Evolutionary conservation across 2,797 vertebrate species (phyloP), one percentile per base, ranked within the genome.

Genomic region (Alauda arvensis): DNA sequence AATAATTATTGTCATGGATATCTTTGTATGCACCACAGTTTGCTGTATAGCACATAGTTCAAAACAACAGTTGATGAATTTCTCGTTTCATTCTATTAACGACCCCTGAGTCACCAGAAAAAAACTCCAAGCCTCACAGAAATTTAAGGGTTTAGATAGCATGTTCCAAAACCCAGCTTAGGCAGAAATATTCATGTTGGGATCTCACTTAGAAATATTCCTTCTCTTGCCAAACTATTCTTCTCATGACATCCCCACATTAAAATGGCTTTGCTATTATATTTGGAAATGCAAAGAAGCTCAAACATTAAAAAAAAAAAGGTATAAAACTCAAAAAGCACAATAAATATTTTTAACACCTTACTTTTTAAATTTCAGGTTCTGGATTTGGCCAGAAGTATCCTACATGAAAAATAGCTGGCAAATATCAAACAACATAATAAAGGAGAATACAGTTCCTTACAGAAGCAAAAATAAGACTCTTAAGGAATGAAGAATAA

Each of bases 191-290:
- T 83, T 95, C 79, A 67, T 93, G 40, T 82, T 92, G 80, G 59
- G 93, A 95, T 76, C 77, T 94, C 90, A 91, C 91, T 96, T 95
- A 95, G 91, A 96, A 97, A 93, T 91, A 94, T 33, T 61, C 39
- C 6, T 37, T 76, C 55, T 77, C 78, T 75, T 94, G 94, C 93
- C 95, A 96, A 96, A 93, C 62, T 85, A 79, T 84, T 95, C 85
- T 95, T 95, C 91, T 96, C 21, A 5, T 3, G 24, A 90, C 95
- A 96, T 92, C 79, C 87, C 52, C 80, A 89, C 53, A 92, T 74
- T 93, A 86, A 94, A 95, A 92, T 83, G 53, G 62, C 51, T 91
- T 66, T 90, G 62, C 37, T 95, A 55, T 95, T 85, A 17, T 71
- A 77, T 78, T 92, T 96, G 70, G 87, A 95, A 95, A 89, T 70